phyloP scores from a whole-genome alignment of 2,113 vertebrate genomes.

The Zosterops borbonicus region DNA sequence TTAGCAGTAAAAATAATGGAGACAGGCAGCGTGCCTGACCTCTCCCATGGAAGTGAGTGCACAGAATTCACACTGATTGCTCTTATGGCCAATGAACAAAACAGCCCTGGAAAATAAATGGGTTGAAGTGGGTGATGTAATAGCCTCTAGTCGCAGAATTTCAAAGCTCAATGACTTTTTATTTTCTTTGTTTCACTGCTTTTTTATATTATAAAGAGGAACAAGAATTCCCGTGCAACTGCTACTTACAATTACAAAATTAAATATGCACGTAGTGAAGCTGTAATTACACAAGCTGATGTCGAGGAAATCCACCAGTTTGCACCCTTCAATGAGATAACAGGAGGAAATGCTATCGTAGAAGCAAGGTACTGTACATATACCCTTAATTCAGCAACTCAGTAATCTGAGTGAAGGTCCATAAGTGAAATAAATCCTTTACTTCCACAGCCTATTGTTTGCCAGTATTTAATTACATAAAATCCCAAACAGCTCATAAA shows the following conservation, averaged over 20 bases:
- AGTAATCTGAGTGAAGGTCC: neutral
- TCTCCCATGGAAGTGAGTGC: neutral
- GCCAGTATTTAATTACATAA: constrained; percentile 36
- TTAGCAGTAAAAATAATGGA: neutral
- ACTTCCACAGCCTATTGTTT: constrained; percentile 1
- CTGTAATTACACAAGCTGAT: constrained; percentile 45
- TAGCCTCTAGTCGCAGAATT: neutral
- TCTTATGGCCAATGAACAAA: neutral
- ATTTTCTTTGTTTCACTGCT: neutral
- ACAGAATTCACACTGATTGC: neutral
- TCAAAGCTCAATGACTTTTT: neutral
- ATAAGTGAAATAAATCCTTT: neutral
- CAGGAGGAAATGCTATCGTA: constrained; percentile 47
- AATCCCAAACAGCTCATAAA: constrained; percentile 42
- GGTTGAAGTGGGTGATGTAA: neutral
- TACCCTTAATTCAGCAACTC: constrained; percentile 1
- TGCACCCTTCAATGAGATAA: constrained; percentile 59
- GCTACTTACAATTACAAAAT: constrained; percentile 67
- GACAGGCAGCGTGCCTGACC: neutral
- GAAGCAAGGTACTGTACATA: constrained; percentile 63
- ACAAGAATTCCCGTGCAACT: constrained; percentile 56
- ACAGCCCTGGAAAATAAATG: neutral
- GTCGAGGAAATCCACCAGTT: constrained; percentile 68
- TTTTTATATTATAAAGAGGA: constrained; percentile 39
- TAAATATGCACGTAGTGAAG: constrained; percentile 35